Base-by-base conservation (phyloP, 2,113 vertebrate species). In the Cavia porcellus region DNA sequence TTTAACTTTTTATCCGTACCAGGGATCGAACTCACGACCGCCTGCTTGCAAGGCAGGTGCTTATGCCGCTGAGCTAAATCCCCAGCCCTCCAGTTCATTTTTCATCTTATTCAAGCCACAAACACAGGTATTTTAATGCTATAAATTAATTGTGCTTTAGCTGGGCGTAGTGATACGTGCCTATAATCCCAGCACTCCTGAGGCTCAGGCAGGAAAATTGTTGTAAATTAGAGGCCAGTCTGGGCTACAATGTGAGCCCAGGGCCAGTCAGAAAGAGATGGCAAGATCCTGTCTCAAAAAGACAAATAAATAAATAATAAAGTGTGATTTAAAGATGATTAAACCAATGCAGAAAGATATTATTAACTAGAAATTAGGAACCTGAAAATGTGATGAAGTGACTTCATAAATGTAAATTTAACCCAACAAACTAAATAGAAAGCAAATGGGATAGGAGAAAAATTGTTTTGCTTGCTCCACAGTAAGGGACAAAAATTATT, bases 321-420 rank as follows among this genome's bases (percentile, higher is more conserved):
- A 47, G 10, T 83, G 9, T 47, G 24, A 52, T 93, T 82, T 72
- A 52, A n/a, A 45, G 50, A 52, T 79, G 38, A 61, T 62, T 88
- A 70, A 94, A 88, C 19, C 28, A 20, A 83, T 61, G 13, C 13
- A 59, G 38, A 79, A 83, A 68, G 59, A 95, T 11, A 80, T 0
- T 4, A 35, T 62, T 88, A 94, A 87, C 35, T 66, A 72, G 38
- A 79, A 68, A 47, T 38, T 35, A 57, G 13, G 89, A 85, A 87
- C 28, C 38, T 87, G 20, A 85, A 64, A 38, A 42, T 47, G 8
- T 75, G 68, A 82, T 74, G 92, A 68, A 92, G 75, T 74, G 9
- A 89, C 32, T 89, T 89, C 28, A 45, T n/a, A 92, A 85, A 66
- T 14, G 89, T 66, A 84, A 85, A 85, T 35, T 83, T 85, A 90